phyloP scores from a whole-genome alignment of 2,888 invertebrate species.

The Oligia fasciuncula region DNA sequence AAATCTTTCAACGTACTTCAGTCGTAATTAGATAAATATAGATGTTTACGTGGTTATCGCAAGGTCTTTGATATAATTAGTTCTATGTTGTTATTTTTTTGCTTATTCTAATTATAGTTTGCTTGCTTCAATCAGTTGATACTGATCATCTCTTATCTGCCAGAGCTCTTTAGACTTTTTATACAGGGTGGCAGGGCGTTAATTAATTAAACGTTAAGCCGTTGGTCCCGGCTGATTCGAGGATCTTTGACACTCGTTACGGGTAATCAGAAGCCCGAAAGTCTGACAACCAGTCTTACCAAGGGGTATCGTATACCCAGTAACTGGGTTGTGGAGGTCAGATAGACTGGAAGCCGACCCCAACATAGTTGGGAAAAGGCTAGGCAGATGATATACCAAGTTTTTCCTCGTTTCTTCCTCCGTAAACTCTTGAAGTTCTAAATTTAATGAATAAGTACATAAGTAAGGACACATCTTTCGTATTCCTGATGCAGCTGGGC shows the following conservation, averaged over 20 bases:
- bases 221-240: too few species aligned
- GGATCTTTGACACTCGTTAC: too few species aligned
- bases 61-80: conserved; percentile 21
- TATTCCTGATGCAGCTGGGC: conserved; percentile 23
- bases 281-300: too few species aligned
- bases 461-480: conserved; percentile 5
- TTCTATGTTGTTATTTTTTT: neutral
- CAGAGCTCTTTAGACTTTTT: neutral
- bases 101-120: conserved; percentile 11
- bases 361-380: too few species aligned
- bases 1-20: conserved; percentile 39
- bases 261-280: too few species aligned
- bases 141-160: neutral
- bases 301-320: too few species aligned
- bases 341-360: too few species aligned
- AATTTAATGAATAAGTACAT: conserved; percentile 8
- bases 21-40: conserved; percentile 58
- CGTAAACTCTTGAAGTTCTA: neutral
- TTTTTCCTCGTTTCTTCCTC: neutral
- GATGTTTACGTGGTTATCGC: conserved; percentile 31
- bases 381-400: too few species aligned
- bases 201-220: too few species aligned
- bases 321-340: too few species aligned
- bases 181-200: too few species aligned
- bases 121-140: neutral